Percentiles rank a stretch among this genome's conserved stretches.
Conservation (phyloP, 2,113 vertebrate species). For the Abramis brama region DNA sequence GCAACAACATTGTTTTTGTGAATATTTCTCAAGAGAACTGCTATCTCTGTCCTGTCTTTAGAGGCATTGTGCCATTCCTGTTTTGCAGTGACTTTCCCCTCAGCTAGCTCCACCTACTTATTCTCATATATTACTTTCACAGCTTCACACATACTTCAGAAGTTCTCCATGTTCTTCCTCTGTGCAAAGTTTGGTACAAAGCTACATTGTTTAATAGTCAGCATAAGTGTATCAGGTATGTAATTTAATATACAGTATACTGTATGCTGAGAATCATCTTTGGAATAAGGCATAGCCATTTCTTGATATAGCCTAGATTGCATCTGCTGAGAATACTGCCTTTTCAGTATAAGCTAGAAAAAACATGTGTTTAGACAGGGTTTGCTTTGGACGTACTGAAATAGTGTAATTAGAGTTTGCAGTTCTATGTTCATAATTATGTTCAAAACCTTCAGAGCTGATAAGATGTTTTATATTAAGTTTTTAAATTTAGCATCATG, state of each 20-base stretch:
- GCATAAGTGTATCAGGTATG: neutral
- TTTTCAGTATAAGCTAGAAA: neutral
- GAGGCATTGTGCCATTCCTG: neutral
- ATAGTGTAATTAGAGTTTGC: neutral
- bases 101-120: constrained; percentile 4
- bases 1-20: neutral
- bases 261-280: neutral
- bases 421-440: neutral
- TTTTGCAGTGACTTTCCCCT: neutral
- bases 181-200: neutral
- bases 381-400: neutral
- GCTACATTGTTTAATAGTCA: neutral
- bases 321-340: neutral
- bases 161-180: neutral
- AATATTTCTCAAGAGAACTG: neutral
- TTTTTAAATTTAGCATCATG: neutral
- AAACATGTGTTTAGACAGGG: neutral
- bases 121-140: neutral
- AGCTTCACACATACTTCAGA: neutral
- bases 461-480: neutral
- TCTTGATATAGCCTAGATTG: too few relatives aligned
- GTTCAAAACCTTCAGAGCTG: neutral
- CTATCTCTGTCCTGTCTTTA: neutral
- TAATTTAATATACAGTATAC: neutral
- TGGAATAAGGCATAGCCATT: neutral